Base-by-base conservation (phyloP, 2,888 invertebrate genomes). In the Netelia fuscicornis region DNA sequence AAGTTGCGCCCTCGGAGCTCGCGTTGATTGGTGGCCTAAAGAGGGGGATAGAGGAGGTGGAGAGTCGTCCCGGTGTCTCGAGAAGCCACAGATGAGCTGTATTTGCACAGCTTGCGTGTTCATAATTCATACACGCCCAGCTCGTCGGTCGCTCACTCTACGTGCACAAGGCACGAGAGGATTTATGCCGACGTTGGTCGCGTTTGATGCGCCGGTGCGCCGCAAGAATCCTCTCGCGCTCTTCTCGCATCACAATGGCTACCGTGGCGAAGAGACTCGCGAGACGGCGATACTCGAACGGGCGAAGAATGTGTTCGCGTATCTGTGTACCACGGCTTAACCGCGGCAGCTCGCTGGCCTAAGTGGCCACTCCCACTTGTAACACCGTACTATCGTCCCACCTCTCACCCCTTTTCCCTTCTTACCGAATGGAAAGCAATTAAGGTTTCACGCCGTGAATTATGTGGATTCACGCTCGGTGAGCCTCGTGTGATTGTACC, bases 101-200 rank as follows among this genome's bases (percentile, higher is more conserved):
- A 23, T 60, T 68, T 25, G 65, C 37, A 62, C 64, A 56, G 20
- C 42, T 68, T 77, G 71, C 58, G 58, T 60, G 83, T 72, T 78
- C 82, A 87, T 88, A 89, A 89, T 86, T 89, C 88, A 89, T 89
- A 87, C 86, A 86, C 89, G 85, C 79, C 89, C 88, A 88, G 87
- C 87, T 77, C 72, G 78, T 83, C 85, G 87, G 48, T 77, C 42
- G 56, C 37, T 76, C 37, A 37, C 37, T 37, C 37, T 37, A 37
- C 56, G 68, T 62, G 70, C 30, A 71, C 37, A 76, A 54, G 75
- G 52, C 81, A 5, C 52, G 88, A 89, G 64, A 68, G 68, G 74
- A 78, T 72, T 74, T 52, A 75, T 75, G 68, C 52, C 30, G 67
- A 65, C 17, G 65, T 64, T 54, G 30, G 67, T 20, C 20, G 64